These are phyloP conservation scores for Ylistrum balloti DNA, from an alignment of 1,140 invertebrate genomes.

Conservation along the genomic window DNA sequence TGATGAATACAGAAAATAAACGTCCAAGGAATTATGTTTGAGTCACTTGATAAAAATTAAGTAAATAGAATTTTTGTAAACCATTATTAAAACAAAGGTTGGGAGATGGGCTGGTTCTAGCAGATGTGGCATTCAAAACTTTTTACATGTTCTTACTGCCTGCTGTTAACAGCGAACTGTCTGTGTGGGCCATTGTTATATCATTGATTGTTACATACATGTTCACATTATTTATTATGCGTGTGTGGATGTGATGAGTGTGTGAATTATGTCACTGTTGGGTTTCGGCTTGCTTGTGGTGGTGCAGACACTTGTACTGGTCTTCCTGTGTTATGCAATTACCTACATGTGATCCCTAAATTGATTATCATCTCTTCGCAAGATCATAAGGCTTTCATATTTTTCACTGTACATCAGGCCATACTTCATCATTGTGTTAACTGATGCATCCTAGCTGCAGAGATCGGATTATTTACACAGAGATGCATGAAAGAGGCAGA, in stretches of 20 bases:
- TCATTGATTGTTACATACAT: not conserved
- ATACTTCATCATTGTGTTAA: not conserved
- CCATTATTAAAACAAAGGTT: too few relatives aligned
- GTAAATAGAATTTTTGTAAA: too few relatives aligned
- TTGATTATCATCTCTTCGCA: not conserved
- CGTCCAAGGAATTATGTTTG: too few relatives aligned
- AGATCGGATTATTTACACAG: too few relatives aligned
- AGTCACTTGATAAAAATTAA: too few relatives aligned
- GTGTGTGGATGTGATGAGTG: not conserved
- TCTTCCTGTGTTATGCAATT: conserved; percentile 38
- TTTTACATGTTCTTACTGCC: not conserved
- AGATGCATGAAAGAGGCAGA: too few relatives aligned
- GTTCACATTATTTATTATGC: conserved; percentile 1
- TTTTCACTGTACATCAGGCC: too few relatives aligned
- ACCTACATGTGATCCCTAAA: not conserved
- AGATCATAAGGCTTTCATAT: too few relatives aligned
- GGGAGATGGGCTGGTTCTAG: too few relatives aligned
- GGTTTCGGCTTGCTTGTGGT: not conserved
- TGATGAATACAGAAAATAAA: too few relatives aligned
- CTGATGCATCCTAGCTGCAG: not conserved
- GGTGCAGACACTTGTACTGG: not conserved
- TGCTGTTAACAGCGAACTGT: not conserved
- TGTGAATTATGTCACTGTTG: not conserved
- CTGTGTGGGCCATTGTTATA: not conserved
- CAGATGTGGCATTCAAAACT: too few relatives aligned